These are phyloP conservation scores for Itoplectis maculator DNA, from an alignment of 2,888 invertebrate species.

Conservation along the genomic window DNA sequence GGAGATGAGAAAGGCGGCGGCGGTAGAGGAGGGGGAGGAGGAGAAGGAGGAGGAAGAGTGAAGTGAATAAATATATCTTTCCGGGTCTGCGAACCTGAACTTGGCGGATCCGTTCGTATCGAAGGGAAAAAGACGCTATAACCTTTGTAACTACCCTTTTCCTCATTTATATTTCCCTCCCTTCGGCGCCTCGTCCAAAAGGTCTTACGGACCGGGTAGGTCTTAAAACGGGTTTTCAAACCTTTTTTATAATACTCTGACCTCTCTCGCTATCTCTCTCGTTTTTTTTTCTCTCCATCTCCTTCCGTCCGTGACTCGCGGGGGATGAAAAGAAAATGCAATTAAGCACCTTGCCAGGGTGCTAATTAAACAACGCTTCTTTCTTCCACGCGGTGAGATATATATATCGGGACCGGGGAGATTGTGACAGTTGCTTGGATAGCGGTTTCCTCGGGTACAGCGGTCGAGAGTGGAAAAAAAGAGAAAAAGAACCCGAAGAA, in stretches of 20 bases:
- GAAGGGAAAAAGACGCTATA: neutral
- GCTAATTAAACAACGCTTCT: slow-evolving; percentile 63
- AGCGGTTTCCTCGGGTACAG: slow-evolving; percentile 37
- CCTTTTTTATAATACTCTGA: slow-evolving; percentile 19
- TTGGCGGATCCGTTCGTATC: slow-evolving; percentile 9
- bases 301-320: neutral
- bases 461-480: neutral
- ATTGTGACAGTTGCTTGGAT: slow-evolving; percentile 59
- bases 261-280: slow-evolving; percentile 17
- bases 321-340: slow-evolving; percentile 58
- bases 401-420: slow-evolving; percentile 41
- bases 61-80: slow-evolving; percentile 38
- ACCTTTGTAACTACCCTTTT: slow-evolving; percentile 10
- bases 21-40: neutral
- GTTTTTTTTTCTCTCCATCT: no score
- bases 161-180: slow-evolving; percentile 6
- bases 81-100: slow-evolving; percentile 11
- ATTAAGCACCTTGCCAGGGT: slow-evolving; percentile 54
- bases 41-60: neutral
- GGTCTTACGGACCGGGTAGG: neutral
- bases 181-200: neutral
- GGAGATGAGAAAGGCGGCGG: no score
- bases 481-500: slow-evolving; percentile 1
- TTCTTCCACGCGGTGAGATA: slow-evolving; percentile 6
- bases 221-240: slow-evolving; percentile 4